Percentiles rank a stretch among this genome's conserved stretches.
These are phyloP conservation scores for Spisula solida DNA, from an alignment of 2,888 invertebrate species.

Conservation along the genomic window DNA sequence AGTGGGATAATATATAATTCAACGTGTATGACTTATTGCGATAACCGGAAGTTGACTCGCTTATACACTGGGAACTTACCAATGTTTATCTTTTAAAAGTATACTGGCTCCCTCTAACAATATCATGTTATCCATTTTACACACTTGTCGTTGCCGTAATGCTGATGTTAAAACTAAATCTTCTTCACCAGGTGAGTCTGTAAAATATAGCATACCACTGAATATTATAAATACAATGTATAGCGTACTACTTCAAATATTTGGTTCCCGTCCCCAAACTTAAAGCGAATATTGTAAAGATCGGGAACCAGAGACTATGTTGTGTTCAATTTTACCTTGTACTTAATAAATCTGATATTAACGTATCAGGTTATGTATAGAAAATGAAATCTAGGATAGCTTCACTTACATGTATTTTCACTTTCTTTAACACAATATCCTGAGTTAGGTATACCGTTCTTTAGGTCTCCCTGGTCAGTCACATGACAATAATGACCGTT, in stretches of 20 bases:
- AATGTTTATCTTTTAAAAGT: slow-evolving; percentile 68
- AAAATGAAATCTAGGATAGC: too few relatives aligned
- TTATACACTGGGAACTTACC: slow-evolving; percentile 60
- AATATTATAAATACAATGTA: too few relatives aligned
- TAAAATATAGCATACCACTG: background rate
- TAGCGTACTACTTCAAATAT: too few relatives aligned
- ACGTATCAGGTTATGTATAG: too few relatives aligned
- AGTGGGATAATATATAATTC: too few relatives aligned
- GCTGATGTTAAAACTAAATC: slow-evolving; percentile 51
- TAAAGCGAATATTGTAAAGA: too few relatives aligned
- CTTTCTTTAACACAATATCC: slow-evolving; percentile 82
- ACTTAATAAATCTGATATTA: too few relatives aligned
- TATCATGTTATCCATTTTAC: slow-evolving; percentile 70
- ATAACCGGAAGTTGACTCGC: background rate
- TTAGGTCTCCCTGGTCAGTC: slow-evolving; percentile 74
- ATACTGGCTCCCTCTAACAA: slow-evolving; percentile 73
- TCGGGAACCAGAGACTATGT: too few relatives aligned
- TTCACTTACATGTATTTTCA: slow-evolving; percentile 69
- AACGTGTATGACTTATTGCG: background rate
- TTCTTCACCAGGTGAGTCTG: slow-evolving; percentile 51
- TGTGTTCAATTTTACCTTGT: too few relatives aligned
- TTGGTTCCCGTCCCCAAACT: too few relatives aligned
- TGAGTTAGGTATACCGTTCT: slow-evolving; percentile 79
- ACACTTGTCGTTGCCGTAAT: slow-evolving; percentile 54
- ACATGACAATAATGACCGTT: slow-evolving; percentile 84